Conservation (phyloP, 2,113 vertebrate genomes). For the Calonectris borealis region DNA sequence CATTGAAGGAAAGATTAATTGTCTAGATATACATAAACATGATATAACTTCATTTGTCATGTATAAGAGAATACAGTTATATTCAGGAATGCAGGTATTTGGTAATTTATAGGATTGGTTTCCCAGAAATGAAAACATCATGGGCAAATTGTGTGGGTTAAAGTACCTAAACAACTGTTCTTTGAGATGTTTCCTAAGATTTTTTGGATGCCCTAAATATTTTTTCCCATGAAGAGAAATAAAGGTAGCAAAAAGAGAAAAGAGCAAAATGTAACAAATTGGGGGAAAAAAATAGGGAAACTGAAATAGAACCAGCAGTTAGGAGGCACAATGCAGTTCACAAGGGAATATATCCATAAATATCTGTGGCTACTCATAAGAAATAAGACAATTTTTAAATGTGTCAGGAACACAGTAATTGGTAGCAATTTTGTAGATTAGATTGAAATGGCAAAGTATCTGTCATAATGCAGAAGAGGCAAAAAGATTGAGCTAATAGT, state of each 20-base stretch:
- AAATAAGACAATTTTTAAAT: neutral
- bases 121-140: neutral
- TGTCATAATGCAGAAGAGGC: neutral
- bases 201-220: neutral
- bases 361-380: neutral
- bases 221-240: neutral
- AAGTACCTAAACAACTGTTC: neutral
- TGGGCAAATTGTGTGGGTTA: neutral
- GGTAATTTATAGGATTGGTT: neutral
- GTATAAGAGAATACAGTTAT: neutral
- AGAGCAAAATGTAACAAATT: neutral
- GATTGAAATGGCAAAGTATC: neutral
- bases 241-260: neutral
- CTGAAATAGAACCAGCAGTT: neutral
- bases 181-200: neutral
- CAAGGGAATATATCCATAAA: neutral
- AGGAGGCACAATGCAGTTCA: neutral
- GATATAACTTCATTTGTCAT: neutral
- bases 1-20: neutral
- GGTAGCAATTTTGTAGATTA: neutral
- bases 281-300: neutral
- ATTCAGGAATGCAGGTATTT: neutral
- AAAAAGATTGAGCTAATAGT: neutral
- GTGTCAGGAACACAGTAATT: neutral
- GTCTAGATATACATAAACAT: neutral